Percentiles rank a stretch among this genome's conserved stretches.
phyloP scores from a whole-genome alignment of 2,797 vertebrate species.

The Martes flavigula region DNA sequence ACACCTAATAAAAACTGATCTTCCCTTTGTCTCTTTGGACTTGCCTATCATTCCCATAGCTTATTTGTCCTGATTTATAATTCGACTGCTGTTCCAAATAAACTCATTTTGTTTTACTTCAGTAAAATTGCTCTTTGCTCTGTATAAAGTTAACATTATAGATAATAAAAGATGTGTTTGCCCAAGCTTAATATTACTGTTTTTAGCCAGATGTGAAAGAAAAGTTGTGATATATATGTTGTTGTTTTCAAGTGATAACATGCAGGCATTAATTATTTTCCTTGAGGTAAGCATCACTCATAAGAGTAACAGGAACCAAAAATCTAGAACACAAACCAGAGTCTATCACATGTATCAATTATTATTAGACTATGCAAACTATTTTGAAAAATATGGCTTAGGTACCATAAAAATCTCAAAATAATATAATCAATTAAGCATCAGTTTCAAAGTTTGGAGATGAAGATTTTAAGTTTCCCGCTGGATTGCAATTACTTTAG shows the following conservation, averaged over 20 bases:
- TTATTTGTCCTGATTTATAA: not conserved
- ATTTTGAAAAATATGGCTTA: not conserved
- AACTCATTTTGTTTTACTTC: not conserved
- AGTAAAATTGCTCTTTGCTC: not conserved
- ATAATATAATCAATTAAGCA: not conserved
- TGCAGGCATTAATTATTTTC: conserved; percentile 3
- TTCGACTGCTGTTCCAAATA: not conserved
- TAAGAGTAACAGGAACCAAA: not conserved
- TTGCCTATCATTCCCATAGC: not conserved
- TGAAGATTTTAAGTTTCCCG: not conserved
- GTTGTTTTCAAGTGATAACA: not conserved
- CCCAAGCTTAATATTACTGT: conserved; percentile 53
- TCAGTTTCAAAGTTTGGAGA: not conserved
- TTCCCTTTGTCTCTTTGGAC: not conserved
- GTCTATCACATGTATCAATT: not conserved
- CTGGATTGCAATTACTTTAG: not conserved
- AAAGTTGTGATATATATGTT: not conserved
- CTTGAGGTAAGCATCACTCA: not conserved
- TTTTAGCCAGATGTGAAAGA: conserved; percentile 39
- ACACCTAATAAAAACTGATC: not conserved
- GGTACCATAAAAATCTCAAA: not conserved
- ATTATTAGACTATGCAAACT: not conserved
- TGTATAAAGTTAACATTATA: not conserved
- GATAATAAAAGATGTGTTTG: conserved; percentile 24
- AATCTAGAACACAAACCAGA: not conserved